Percentiles rank a stretch among this genome's conserved stretches.
Conservation (phyloP, 1,140 invertebrate species). For the Drosophila sp. region DNA sequence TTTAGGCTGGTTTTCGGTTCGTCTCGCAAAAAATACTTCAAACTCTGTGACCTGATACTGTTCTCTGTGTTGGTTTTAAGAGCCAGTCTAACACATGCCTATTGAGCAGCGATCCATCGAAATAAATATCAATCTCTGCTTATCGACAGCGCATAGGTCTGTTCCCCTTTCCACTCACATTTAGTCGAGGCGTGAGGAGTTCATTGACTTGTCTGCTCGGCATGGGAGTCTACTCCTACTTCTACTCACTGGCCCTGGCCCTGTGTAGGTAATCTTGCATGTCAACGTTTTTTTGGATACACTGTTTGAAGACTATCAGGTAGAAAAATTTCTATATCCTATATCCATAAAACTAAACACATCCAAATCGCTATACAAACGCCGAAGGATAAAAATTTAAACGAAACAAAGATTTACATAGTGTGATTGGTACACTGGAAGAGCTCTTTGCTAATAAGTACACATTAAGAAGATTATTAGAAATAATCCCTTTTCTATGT, state of each 20-base stretch:
- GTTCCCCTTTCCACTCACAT: conserved; percentile 2
- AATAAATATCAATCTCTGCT: conserved; percentile 9
- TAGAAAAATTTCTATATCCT: neutral
- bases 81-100: neutral
- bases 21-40: neutral
- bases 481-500: too few species aligned
- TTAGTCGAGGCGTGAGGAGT: neutral
- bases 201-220: conserved; percentile 3
- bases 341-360: too few species aligned
- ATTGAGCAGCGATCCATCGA: neutral
- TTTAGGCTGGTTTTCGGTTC: neutral
- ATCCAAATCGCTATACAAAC: too few species aligned
- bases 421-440: too few species aligned
- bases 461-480: too few species aligned
- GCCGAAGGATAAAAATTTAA: too few species aligned
- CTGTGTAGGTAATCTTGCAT: neutral
- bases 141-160: conserved; percentile 2
- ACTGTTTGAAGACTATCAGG: neutral
- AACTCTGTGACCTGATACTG: neutral
- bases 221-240: neutral
- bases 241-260: neutral
- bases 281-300: neutral
- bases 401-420: too few species aligned
- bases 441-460: too few species aligned
- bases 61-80: neutral